Percentiles rank a stretch among this genome's conserved stretches.
Evolutionary conservation across 1,140 invertebrate species (phyloP).

Genomic region (Diorhabda elongata): DNA sequence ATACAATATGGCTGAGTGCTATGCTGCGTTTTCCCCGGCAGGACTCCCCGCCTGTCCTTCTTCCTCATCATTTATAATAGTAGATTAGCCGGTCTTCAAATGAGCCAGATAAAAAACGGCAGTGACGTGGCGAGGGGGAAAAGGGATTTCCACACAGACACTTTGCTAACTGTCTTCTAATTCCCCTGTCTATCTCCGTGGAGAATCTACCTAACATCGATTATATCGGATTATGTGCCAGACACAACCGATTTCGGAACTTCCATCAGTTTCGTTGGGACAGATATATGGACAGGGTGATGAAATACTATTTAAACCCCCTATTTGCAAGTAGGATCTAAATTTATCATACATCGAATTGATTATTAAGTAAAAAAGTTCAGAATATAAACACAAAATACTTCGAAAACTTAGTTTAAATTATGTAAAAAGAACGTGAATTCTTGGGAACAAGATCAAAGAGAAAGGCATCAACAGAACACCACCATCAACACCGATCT

Average conservation of each 20-base stretch:
- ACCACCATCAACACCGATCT: too few species aligned
- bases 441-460: too few species aligned
- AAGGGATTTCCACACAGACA: constrained; percentile 29
- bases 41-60: constrained; percentile 20
- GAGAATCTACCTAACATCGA: constrained; percentile 40
- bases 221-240: constrained; percentile 33
- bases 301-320: not conserved
- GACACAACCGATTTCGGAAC: constrained; percentile 24
- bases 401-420: too few species aligned
- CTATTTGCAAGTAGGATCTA: too few species aligned
- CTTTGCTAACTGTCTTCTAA: constrained; percentile 40
- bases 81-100: constrained; percentile 34
- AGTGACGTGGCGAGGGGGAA: constrained; percentile 13
- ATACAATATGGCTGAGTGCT: too few species aligned
- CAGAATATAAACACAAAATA: too few species aligned
- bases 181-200: constrained; percentile 36
- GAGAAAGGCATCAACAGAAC: too few species aligned
- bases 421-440: too few species aligned
- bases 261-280: not conserved
- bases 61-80: constrained; percentile 38
- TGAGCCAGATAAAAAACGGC: constrained; percentile 33
- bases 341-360: too few species aligned
- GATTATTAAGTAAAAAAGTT: too few species aligned
- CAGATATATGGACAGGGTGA: constrained; percentile 1
- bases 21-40: not conserved